A percentile compares a stretch with the other conserved stretches of the same genome.
Conservation (phyloP, 2,888 invertebrate species). For the Drosophila mimica region DNA sequence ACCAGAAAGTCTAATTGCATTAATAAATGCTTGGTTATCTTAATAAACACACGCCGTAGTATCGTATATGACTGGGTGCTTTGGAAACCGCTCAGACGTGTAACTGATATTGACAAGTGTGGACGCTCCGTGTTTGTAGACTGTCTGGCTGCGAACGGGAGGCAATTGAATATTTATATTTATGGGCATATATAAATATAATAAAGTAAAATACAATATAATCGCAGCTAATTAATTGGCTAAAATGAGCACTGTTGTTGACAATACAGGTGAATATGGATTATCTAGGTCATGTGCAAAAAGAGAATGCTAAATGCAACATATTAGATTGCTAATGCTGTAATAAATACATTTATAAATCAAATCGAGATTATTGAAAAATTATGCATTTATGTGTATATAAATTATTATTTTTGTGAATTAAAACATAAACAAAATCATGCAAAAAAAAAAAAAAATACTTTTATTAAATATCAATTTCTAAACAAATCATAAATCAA, state of each 20-base stretch:
- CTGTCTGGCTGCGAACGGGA: slow-evolving; percentile 11
- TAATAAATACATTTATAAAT: background rate
- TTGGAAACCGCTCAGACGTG: slow-evolving; percentile 60
- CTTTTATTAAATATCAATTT: background rate
- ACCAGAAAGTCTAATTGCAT: slow-evolving; percentile 59
- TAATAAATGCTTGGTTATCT: slow-evolving; percentile 46
- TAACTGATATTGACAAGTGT: slow-evolving; percentile 62
- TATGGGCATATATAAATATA: background rate
- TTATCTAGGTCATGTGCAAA: slow-evolving; percentile 7
- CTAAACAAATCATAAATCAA: background rate
- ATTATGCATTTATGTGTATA: background rate
- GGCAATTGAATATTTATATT: background rate
- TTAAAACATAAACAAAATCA: background rate
- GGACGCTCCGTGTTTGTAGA: slow-evolving; percentile 41
- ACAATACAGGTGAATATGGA: slow-evolving; percentile 60
- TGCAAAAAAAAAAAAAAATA: background rate
- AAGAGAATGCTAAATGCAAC: background rate
- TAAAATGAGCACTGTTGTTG: slow-evolving; percentile 37
- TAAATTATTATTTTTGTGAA: background rate
- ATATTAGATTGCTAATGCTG: slow-evolving; percentile 4
- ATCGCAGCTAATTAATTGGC: slow-evolving; percentile 7
- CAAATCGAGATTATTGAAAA: background rate
- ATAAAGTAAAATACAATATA: slow-evolving; percentile 5
- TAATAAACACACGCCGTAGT: slow-evolving; percentile 1
- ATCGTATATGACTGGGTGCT: slow-evolving; percentile 30